Conservation (phyloP, 1,140 invertebrate genomes). For the Ceratina japonica region DNA sequence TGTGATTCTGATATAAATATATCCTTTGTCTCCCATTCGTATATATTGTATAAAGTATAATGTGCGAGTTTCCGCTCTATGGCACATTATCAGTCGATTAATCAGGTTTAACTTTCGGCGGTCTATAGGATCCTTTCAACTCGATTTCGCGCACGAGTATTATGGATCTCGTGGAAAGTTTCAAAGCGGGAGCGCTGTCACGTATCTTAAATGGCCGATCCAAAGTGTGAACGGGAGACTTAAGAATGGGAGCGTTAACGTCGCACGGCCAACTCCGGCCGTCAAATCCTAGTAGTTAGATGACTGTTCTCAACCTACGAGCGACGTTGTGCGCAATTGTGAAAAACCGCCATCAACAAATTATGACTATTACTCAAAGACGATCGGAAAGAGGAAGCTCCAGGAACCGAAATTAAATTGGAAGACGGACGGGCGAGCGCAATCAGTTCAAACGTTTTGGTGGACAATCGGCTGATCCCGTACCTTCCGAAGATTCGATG, state of each 20-base stretch:
- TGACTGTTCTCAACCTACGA: no score
- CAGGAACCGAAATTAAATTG: constrained; percentile 6
- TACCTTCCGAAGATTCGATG: constrained; percentile 39
- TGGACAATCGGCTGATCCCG: neutral
- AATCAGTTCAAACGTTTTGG: constrained; percentile 22
- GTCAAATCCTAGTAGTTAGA: neutral
- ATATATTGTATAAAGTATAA: no score
- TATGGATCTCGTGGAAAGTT: neutral
- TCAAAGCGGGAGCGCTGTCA: neutral
- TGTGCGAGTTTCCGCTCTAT: no score
- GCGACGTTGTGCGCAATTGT: no score
- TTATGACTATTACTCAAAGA: no score
- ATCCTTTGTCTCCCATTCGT: no score
- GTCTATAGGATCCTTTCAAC: neutral
- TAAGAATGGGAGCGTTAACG: neutral
- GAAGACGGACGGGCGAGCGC: neutral
- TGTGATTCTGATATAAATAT: no score
- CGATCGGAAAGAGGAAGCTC: neutral
- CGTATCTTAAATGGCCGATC: neutral
- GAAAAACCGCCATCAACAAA: no score
- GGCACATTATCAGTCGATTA: neutral
- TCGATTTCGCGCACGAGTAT: neutral
- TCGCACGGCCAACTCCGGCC: neutral
- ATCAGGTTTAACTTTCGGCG: neutral
- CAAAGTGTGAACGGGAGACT: neutral